These are phyloP conservation scores for Taenaris catops DNA, from an alignment of 2,888 invertebrate species.

Conservation along the genomic window DNA sequence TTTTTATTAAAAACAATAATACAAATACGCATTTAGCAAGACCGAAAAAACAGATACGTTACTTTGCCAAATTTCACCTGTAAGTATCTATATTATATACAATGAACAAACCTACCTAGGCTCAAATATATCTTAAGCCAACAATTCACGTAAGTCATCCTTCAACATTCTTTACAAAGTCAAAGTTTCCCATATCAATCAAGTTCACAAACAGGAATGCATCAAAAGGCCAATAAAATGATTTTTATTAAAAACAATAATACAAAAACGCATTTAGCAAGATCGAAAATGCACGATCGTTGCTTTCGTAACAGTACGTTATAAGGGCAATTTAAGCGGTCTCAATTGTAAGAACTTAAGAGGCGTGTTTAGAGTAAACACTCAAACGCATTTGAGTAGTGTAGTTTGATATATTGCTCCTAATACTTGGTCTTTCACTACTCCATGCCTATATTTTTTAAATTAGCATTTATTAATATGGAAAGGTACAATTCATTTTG, in stretches of 20 bases:
- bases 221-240: slow-evolving; percentile 45
- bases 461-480: no score
- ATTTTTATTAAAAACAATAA: slow-evolving; percentile 61
- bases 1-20: slow-evolving; percentile 60
- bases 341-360: slow-evolving; percentile 50
- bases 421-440: slow-evolving; percentile 38
- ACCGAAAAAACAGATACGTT: slow-evolving; percentile 47
- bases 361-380: slow-evolving; percentile 72
- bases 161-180: slow-evolving; percentile 20
- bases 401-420: slow-evolving; percentile 31
- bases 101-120: no score
- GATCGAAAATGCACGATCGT: slow-evolving; percentile 47
- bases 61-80: no score
- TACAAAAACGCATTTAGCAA: slow-evolving; percentile 38
- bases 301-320: slow-evolving; percentile 33
- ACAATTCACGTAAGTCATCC: no score
- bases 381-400: slow-evolving; percentile 46
- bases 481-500: no score
- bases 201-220: slow-evolving; percentile 44
- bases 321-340: slow-evolving; percentile 41
- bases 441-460: no score
- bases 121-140: no score
- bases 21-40: slow-evolving; percentile 38
- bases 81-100: no score
- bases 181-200: slow-evolving; percentile 66